phyloP scores from a whole-genome alignment of 2,888 invertebrate species.

The Ashinkailepas kermadecensis region DNA sequence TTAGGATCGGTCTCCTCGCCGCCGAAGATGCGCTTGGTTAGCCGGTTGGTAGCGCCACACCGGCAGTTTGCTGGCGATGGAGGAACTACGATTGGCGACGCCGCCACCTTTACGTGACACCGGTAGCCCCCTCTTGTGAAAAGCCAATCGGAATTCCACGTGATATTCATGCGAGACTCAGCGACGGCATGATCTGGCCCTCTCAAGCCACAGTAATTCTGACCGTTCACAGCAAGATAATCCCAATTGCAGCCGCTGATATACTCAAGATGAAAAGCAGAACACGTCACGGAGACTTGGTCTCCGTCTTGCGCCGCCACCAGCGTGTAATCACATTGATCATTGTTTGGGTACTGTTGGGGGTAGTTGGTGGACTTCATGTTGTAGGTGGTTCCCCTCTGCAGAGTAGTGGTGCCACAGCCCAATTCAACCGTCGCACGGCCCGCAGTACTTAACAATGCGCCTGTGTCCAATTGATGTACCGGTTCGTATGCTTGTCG shows the following conservation, averaged over 20 bases:
- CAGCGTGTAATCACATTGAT: background rate
- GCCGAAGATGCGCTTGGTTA: background rate
- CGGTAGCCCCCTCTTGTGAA: background rate
- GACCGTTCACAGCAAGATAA: background rate
- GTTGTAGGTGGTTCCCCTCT: too few species aligned
- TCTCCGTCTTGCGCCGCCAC: background rate
- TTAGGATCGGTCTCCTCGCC: background rate
- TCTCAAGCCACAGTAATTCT: background rate
- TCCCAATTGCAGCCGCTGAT: background rate
- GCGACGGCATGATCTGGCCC: background rate
- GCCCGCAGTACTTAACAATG: too few species aligned
- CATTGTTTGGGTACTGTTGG: background rate
- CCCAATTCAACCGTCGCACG: too few species aligned
- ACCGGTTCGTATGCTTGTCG: too few species aligned
- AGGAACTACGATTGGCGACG: too few species aligned
- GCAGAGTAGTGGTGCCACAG: too few species aligned
- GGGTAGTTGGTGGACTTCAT: too few species aligned
- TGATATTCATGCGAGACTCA: background rate
- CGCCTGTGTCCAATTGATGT: too few species aligned
- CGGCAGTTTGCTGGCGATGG: too few species aligned
- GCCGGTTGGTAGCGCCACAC: too few species aligned
- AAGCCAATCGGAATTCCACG: background rate
- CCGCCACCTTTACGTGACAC: background rate
- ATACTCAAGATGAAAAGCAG: background rate
- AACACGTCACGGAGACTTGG: background rate